Percentiles rank a stretch among this genome's conserved stretches.
These are phyloP conservation scores for Siniperca obscura DNA, from an alignment of 2,797 vertebrate genomes.

Conservation along the genomic window DNA sequence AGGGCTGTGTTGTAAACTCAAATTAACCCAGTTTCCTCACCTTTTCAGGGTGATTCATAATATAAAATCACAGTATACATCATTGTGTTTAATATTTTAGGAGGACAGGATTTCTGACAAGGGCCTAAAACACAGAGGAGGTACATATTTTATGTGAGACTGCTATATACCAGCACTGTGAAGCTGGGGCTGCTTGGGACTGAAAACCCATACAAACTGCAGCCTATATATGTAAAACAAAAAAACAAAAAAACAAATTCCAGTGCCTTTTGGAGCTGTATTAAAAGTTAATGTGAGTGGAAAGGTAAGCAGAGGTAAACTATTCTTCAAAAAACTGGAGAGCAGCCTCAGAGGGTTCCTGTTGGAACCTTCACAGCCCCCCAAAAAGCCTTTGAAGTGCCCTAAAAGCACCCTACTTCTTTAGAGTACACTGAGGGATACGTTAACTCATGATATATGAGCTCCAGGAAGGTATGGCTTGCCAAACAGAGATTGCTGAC, in stretches of 20 bases:
- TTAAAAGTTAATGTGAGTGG: conserved; percentile 49
- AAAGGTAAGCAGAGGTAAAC: conserved; percentile 49
- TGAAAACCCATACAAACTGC: background rate
- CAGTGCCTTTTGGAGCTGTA: conserved; percentile 23
- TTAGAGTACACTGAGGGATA: conserved; percentile 36
- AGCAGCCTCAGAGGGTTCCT: conserved; percentile 49
- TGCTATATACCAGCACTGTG: background rate
- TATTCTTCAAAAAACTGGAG: conserved; percentile 45
- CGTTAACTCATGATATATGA: conserved; percentile 37
- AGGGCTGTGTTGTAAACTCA: background rate
- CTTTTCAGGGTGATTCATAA: conserved; percentile 17
- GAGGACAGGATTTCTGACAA: conserved; percentile 22
- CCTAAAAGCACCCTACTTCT: conserved; percentile 47
- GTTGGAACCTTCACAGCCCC: conserved; percentile 32
- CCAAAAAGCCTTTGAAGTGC: conserved; percentile 47
- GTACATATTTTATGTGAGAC: background rate
- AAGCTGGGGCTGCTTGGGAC: background rate
- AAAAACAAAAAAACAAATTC: background rate
- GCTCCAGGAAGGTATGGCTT: conserved; percentile 38
- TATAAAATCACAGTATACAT: conserved; percentile 18
- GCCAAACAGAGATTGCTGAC: conserved; percentile 47
- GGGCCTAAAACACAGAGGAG: conserved; percentile 6
- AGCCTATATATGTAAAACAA: conserved; percentile 14
- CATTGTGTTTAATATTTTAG: conserved; percentile 23
- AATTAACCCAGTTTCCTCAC: background rate